Conservation (phyloP, 2,797 vertebrate genomes). For the Enteromius radiatus region DNA sequence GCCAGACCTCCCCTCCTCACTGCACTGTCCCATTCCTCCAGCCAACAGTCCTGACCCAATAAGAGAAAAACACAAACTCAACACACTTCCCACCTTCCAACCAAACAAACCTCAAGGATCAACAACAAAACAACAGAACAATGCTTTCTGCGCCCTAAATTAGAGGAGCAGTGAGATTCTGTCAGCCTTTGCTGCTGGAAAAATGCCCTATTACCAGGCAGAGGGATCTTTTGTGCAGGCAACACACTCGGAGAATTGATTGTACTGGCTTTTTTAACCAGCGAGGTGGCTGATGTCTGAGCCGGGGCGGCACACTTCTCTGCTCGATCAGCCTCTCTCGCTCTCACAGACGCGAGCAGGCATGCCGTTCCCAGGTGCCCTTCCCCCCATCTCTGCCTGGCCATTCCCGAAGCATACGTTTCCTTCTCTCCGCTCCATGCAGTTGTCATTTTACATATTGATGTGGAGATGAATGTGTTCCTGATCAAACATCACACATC, state of each 20-base stretch:
- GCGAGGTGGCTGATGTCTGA: constrained; percentile 17
- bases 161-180: constrained; percentile 22
- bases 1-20: constrained; percentile 41
- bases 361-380: constrained; percentile 45
- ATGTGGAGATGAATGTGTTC: constrained; percentile 17
- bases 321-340: constrained; percentile 16
- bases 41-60: constrained; percentile 47
- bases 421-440: constrained; percentile 24
- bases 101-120: constrained; percentile 4
- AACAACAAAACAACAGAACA: constrained; percentile 42
- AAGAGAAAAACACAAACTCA: constrained; percentile 37
- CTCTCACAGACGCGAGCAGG: constrained; percentile 28
- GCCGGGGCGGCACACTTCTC: constrained; percentile 8
- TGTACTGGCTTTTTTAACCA: constrained; percentile 24
- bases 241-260: constrained; percentile 12
- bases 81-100: constrained; percentile 13
- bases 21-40: constrained; percentile 29
- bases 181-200: constrained; percentile 5
- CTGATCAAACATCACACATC: constrained; percentile 24
- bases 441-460: constrained; percentile 40
- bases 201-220: constrained; percentile 13
- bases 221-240: constrained; percentile 35
- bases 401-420: constrained; percentile 29
- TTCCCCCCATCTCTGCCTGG: constrained; percentile 42
- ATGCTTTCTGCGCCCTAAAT: constrained; percentile 11